These are phyloP conservation scores for Alligator mississippiensis DNA, from an alignment of 2,113 vertebrate genomes.

Conservation along the genomic window DNA sequence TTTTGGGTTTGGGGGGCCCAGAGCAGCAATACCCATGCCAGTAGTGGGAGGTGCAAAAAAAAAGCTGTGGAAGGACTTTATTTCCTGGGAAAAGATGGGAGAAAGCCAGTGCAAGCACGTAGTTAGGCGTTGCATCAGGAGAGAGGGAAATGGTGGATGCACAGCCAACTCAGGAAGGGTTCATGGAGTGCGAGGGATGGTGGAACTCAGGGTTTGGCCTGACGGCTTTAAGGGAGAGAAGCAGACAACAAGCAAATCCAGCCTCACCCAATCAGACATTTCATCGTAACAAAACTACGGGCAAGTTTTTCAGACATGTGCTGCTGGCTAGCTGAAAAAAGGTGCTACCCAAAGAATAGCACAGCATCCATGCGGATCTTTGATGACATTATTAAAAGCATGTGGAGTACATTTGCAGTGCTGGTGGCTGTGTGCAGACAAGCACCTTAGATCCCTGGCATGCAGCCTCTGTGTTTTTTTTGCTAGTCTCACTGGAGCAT, in stretches of 20 bases:
- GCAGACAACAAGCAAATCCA: neutral
- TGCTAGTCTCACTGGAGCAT: rapidly evolving
- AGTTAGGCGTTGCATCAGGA: neutral
- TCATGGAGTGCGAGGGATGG: neutral
- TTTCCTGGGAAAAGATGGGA: neutral
- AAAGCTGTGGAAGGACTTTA: too few species aligned
- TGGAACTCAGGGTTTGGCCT: neutral
- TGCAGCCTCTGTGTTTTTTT: rapidly evolving
- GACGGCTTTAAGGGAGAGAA: neutral
- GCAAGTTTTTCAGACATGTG: slow-evolving; percentile 38
- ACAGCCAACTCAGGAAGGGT: rapidly evolving
- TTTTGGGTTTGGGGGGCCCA: rapidly evolving
- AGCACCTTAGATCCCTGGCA: neutral
- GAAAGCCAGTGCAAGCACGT: neutral
- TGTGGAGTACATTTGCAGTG: neutral
- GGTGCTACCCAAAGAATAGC: slow-evolving; percentile 29
- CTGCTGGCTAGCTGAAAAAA: slow-evolving; percentile 42
- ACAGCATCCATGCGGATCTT: neutral
- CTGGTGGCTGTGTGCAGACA: neutral
- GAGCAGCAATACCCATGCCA: neutral
- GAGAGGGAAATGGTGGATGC: neutral
- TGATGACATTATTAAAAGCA: neutral
- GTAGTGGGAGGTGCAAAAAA: neutral
- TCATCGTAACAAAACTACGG: slow-evolving; percentile 32
- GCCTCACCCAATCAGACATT: neutral